phyloP scores from a whole-genome alignment of 1,140 invertebrate species.

The Chironomus striatipennis region DNA sequence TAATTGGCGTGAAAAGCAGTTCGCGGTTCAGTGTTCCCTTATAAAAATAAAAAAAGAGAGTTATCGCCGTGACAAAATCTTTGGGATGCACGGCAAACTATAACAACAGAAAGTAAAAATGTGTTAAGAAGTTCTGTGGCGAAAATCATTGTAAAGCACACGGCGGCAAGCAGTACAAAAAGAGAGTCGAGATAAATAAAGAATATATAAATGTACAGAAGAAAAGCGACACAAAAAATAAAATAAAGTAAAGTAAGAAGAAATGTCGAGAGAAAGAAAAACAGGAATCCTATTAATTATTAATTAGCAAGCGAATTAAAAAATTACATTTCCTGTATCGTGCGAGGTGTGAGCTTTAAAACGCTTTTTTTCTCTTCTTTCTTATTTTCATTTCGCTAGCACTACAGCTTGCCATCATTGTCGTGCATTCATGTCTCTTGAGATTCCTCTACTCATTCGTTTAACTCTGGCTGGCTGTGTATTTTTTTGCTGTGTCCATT shows the following conservation, averaged over 20 bases:
- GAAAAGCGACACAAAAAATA: neutral
- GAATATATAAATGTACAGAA: neutral
- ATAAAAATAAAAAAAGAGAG: neutral
- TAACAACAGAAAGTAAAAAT: neutral
- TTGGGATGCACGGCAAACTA: neutral
- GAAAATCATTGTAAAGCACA: conserved; percentile 13
- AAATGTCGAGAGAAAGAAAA: neutral
- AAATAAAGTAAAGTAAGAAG: no score
- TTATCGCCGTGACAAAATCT: conserved; percentile 12
- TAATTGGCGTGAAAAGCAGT: conserved; percentile 20
- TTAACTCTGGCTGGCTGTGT: neutral
- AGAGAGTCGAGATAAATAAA: neutral
- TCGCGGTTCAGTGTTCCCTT: neutral
- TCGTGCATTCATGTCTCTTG: conserved; percentile 5
- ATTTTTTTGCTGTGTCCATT: neutral
- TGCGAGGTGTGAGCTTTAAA: conserved; percentile 3
- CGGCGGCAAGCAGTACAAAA: neutral
- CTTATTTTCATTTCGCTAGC: no score
- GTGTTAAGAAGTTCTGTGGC: neutral
- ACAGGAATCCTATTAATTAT: conserved; percentile 23
- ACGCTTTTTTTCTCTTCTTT: neutral
- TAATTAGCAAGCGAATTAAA: conserved; percentile 23
- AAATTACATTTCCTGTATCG: conserved; percentile 10
- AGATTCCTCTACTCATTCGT: neutral
- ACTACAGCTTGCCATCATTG: no score